Base-by-base conservation (phyloP, 2,797 vertebrate genomes). In the Rachycentron canadum region DNA sequence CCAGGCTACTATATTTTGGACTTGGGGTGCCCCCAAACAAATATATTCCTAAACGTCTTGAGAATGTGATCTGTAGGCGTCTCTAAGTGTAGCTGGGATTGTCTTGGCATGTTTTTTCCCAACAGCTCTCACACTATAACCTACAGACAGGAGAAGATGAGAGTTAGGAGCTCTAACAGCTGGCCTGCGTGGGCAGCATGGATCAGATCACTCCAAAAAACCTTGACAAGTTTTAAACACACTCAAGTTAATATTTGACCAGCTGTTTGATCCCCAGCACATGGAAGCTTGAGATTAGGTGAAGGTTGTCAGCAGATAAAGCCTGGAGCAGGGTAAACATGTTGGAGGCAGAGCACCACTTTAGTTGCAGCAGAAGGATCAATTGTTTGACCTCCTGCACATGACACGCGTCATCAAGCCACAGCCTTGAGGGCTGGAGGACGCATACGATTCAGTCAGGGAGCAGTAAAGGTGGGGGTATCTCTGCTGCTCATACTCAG, bases 291-390 rank as follows among this genome's bases (percentile, higher is more conserved):
- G 65, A 87, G 83, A 58, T 70, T 61, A 76, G 92, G 86, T 92
- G 89, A 94, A 95, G 91, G 94, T 88, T 91, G 79, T 74, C 52
- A 11, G 41, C 36, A 79, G 90, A 92, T 89, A 91, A 89, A 92
- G 66, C 28, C 21, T 28, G 41, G 30, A 65, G 60, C 40, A 38
- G 62, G 76, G 76, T 84, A 82, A 90, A 92, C 81, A 90, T 7
- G 26, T 19, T 38, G 43, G 71, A 69, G 53, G 40, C 67, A 40
- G 47, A 78, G 69, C 61, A 38, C 32, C 38, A 56, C 75, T 63
- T 73, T 45, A 80, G 53, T 21, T 62, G 69, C 36, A 52, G 47
- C 45, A 40, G n/a, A 25, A 63, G 26, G 77, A 68, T 82, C 84
- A 81, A 58, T 78, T 82, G 55, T 85, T 76, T 56, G 56, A 61